A percentile compares a stretch with the other conserved stretches of the same genome.
Conservation (phyloP, 2,888 invertebrate species). For the Eudemis profundana region DNA sequence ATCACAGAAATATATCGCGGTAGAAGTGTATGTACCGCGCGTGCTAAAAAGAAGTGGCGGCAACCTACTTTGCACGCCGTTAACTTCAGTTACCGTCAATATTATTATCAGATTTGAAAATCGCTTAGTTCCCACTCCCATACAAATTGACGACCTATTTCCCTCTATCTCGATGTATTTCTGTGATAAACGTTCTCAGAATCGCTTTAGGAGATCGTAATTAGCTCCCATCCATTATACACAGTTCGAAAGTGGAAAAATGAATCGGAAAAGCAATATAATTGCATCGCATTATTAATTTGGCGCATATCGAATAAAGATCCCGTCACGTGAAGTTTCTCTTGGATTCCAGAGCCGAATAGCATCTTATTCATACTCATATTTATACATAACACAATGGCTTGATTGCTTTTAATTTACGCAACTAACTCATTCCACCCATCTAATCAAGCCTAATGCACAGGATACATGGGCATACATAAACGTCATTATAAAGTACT, state of each 20-base stretch:
- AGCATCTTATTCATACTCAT: slow-evolving; percentile 1
- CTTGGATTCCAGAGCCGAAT: slow-evolving; percentile 24
- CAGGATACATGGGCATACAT: slow-evolving; percentile 22
- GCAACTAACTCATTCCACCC: slow-evolving; percentile 13
- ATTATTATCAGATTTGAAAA: too few species aligned
- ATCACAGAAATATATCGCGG: too few species aligned
- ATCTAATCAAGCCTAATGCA: slow-evolving; percentile 33
- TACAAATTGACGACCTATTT: too few species aligned
- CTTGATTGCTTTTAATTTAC: slow-evolving; percentile 25
- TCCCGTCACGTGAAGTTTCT: not conserved
- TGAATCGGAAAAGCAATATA: not conserved
- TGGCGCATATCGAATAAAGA: not conserved
- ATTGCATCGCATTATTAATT: slow-evolving; percentile 3
- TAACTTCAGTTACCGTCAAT: too few species aligned
- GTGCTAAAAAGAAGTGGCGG: too few species aligned
- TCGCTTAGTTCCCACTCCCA: too few species aligned
- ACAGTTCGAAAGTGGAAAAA: not conserved
- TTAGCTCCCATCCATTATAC: too few species aligned
- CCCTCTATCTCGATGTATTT: too few species aligned
- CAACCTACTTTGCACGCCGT: too few species aligned
- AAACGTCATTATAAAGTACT: slow-evolving; percentile 31
- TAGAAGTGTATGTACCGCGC: too few species aligned
- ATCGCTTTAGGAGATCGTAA: too few species aligned
- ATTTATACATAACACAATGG: slow-evolving; percentile 9
- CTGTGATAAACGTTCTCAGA: too few species aligned